Base-by-base conservation (phyloP, 2,888 invertebrate species). In the Pantelozetes paolii region DNA sequence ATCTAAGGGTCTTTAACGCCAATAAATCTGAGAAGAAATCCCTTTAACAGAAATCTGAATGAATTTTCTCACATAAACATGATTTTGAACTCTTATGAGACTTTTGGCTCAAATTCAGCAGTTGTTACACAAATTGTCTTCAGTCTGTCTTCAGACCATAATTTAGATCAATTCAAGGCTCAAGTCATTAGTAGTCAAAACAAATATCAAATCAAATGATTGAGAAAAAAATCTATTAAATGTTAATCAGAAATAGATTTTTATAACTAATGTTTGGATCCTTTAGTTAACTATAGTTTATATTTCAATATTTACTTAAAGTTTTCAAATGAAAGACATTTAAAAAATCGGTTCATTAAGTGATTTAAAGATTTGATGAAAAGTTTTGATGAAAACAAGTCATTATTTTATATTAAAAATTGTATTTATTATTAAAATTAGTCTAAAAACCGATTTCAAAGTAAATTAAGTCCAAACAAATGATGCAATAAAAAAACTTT, bases 61-160 rank as follows among this genome's bases (percentile, higher is more conserved):
- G 13, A n/a, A n/a, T 36, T 32, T 64, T 64, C 62, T 64, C 62
- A 64, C 62, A 64, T 64, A 64, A 64, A 59, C 28, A 13, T 13
- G 30, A 57, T 18, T 32, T 13, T 30, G 32, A 36, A 36, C 32
- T 64, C 18, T 59, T 28, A 28, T 59, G 57, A 30, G 57, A 64
- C 20, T 54, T n/a, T 64, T 64, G 62, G 62, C 62, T 64, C 32
- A 36, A 32, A 64, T n/a, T 64, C 36, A 64, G 30, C 62, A 36
- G 18, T 36, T 36, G 36, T 64, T 36, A 32, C 62, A 64, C 3
- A 28, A 18, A 13, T 59, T 8, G 13, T 59, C 15, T 30, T 2
- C 9, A 15, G 1, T 57, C 28, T 57, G 13, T 5, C 28, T 57
- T 57, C 13, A 64, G 20, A 64, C 62, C 18, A 64, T 64, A 36